Evolutionary conservation across 2,797 vertebrate species (phyloP), one percentile per base, ranked within the genome.

Genomic region (Pseudochromis fuscus): DNA sequence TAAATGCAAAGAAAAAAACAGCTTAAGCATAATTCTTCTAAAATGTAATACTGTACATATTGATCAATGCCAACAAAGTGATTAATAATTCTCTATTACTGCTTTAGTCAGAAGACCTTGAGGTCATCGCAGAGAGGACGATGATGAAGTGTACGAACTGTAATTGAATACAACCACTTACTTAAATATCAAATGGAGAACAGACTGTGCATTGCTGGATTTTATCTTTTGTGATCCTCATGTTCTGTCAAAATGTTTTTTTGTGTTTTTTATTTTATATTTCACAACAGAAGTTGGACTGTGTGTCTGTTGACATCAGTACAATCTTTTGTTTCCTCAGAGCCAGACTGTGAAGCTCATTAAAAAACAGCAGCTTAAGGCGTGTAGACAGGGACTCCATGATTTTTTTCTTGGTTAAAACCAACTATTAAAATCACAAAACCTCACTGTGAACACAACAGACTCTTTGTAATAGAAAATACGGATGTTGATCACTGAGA

Each of bases 41-140:
- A 37, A 37, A 11, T 37, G 12, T 37, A 12, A 37, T 13, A 38
- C 15, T 38, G 1, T 16, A 4, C 3, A 15, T 15, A 16, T 3
- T 13, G 12, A 38, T 13, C 13, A 38, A 38, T 15, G 16, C 15
- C 15, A 4, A 38, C 23, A 50, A 18, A 58, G 9, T 53, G 50
- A 77, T 52, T 10, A 60, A 68, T 35, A 53, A 59, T n/a, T 21
- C 67, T 67, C 19, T 13, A 16, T 37, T 38, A 21, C 49, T 45
- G 69, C 8, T 11, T 45, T 55, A 8, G 8, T 53, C 37, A 58
- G 35, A 67, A 50, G 38, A 28, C 4, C 12, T 31, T 7, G 62
- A 67, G 66, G 66, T 68, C 40, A 50, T n/a, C 4, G 9, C 4
- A 42, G 21, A 70, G 56, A 68, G 19, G 23, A 45, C 4, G 16